Conservation (phyloP, 1,140 invertebrate species). For the Teleopsis dalmanni region DNA sequence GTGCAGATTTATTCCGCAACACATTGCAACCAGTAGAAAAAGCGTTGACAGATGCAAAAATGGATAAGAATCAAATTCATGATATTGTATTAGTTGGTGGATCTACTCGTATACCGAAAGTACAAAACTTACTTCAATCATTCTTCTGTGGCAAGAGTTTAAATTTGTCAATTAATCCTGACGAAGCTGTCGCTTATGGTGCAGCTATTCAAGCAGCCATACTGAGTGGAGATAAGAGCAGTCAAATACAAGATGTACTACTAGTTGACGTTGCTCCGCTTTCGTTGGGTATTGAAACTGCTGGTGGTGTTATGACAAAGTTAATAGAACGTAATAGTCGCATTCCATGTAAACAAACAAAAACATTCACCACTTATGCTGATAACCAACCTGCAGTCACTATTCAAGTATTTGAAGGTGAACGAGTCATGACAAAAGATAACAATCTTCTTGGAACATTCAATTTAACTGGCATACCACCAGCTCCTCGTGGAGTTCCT, state of each 20-base stretch:
- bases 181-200: slow-evolving; percentile 65
- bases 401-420: slow-evolving; percentile 61
- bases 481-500: slow-evolving; percentile 70
- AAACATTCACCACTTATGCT: slow-evolving; percentile 59
- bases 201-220: slow-evolving; percentile 70
- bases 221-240: slow-evolving; percentile 54
- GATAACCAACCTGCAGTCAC: slow-evolving; percentile 65
- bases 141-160: slow-evolving; percentile 57
- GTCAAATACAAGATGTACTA: slow-evolving; percentile 48
- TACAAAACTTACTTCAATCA: slow-evolving; percentile 53
- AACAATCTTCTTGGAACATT: slow-evolving; percentile 72
- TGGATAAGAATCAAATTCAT: no score
- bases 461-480: slow-evolving; percentile 70
- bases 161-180: slow-evolving; percentile 67
- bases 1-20: no score
- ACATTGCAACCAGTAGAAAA: no score
- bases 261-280: slow-evolving; percentile 52
- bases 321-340: slow-evolving; percentile 56
- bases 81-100: no score
- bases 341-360: slow-evolving; percentile 58
- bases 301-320: slow-evolving; percentile 57
- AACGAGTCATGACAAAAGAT: slow-evolving; percentile 63
- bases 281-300: slow-evolving; percentile 54
- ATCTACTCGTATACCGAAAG: slow-evolving; percentile 56
- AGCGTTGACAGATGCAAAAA: no score